Conservation (phyloP, 2,888 invertebrate genomes). For the Meloe dianella region DNA sequence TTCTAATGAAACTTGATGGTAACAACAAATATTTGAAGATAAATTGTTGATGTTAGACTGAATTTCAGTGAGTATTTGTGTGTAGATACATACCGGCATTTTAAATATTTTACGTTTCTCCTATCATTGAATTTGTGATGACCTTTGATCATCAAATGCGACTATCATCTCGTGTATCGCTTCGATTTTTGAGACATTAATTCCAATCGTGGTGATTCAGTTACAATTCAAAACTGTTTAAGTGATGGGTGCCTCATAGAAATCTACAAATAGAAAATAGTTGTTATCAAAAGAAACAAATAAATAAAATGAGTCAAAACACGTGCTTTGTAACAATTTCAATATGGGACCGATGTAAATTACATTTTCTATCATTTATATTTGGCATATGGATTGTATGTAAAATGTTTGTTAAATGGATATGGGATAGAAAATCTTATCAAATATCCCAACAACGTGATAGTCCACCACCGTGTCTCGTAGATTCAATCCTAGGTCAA, state of each 20-base stretch:
- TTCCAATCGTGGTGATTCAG: conserved; percentile 20
- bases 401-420: conserved; percentile 60
- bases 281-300: neutral
- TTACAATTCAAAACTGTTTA: conserved; percentile 13
- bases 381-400: conserved; percentile 63
- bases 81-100: neutral
- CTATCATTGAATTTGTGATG: conserved; percentile 28
- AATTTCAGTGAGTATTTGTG: neutral
- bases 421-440: conserved; percentile 62
- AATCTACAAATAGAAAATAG: neutral
- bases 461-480: conserved; percentile 67
- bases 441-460: conserved; percentile 60
- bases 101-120: neutral
- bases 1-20: too few species aligned
- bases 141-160: conserved; percentile 36
- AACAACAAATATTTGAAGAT: too few species aligned
- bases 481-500: conserved; percentile 65
- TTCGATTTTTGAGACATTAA: conserved; percentile 25
- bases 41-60: neutral
- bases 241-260: conserved; percentile 14
- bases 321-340: conserved; percentile 61
- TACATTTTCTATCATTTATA: conserved; percentile 61
- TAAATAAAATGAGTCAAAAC: conserved; percentile 32
- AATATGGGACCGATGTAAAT: conserved; percentile 58
- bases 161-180: conserved; percentile 18